A percentile compares a stretch with the other conserved stretches of the same genome.
These are phyloP conservation scores for Hyperopisus bebe DNA, from an alignment of 2,113 vertebrate species.

Conservation along the genomic window DNA sequence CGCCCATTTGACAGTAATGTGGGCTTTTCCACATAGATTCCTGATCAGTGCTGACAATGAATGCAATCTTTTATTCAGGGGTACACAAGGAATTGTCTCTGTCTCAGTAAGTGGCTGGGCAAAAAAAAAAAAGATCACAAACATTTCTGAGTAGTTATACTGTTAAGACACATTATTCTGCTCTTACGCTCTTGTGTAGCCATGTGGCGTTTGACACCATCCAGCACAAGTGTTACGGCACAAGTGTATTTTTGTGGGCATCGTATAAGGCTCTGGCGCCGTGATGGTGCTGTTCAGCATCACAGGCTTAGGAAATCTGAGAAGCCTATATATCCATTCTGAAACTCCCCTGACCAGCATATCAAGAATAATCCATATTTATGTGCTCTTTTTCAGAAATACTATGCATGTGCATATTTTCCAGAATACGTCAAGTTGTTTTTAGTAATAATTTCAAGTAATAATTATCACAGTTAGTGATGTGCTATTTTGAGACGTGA, in stretches of 20 bases:
- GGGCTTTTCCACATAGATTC: neutral
- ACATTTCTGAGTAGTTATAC: neutral
- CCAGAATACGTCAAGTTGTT: neutral
- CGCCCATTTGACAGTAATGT: neutral
- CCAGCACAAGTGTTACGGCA: neutral
- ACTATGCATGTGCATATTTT: conserved; percentile 1
- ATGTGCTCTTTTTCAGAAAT: neutral
- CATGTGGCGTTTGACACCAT: neutral
- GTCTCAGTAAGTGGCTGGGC: neutral
- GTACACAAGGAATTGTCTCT: neutral
- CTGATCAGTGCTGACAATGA: neutral
- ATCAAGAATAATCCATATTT: neutral
- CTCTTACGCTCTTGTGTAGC: neutral
- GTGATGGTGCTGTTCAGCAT: neutral
- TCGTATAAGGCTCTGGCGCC: neutral
- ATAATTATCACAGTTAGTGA: neutral
- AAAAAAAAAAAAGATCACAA: neutral
- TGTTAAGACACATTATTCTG: neutral
- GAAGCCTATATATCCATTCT: neutral
- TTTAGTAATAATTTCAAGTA: neutral
- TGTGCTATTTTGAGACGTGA: neutral
- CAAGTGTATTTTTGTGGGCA: neutral
- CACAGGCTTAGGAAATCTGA: neutral
- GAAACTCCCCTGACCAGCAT: neutral
- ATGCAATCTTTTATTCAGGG: conserved; percentile 5